Evolutionary conservation across 2,888 invertebrate genomes (phyloP), one percentile per base, ranked within the genome.

Genomic region (Eupithecia insigniata): DNA sequence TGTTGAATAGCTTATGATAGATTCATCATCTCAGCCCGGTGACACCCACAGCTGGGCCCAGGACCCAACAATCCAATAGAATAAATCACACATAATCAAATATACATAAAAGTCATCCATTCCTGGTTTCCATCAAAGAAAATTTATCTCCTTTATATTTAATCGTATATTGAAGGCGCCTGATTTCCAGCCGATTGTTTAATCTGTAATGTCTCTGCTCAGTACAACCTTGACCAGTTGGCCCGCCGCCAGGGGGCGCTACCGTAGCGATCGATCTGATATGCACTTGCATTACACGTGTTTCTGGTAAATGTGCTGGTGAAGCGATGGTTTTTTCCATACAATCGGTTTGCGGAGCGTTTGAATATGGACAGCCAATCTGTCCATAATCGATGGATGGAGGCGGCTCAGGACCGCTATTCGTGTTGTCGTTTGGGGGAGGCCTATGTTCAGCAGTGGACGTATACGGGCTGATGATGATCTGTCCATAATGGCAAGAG

Each of bases 191-290:
- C n/a, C 60, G 30, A 39, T 36, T 64, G 64, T 69, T 62, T 62
- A 34, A 58, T 39, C 66, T 58, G 5, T 22, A 16, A 60, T 67
- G 70, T 60, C 65, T 43, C 60, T 26, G 36, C 22, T 26, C 55
- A 22, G 28, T 30, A 10, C 66, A 79, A 78, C 85, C 84, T 85
- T 85, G 84, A 84, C 82, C 81, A 80, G 26, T 78, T 85, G 85
- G 82, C 83, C 39, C 10, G 12, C 18, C 51, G 83, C 82, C 82
- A 83, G 70, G 69, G 58, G 73, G 76, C 77, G 69, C 71, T 68
- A 30, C 58, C 67, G 34, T 58, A 66, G 60, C 60, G 61, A 70
- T 70, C n/a, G 71, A 72, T 70, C 65, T 18, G 71, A 72, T 71
- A 62, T 43, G 39, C 72, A 73, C 51, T 64, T 55, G 34, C 62